A percentile compares a stretch with the other conserved stretches of the same genome.
Evolutionary conservation across 2,888 invertebrate genomes (phyloP).

Genomic region (Ommatoiulus sabulosus): DNA sequence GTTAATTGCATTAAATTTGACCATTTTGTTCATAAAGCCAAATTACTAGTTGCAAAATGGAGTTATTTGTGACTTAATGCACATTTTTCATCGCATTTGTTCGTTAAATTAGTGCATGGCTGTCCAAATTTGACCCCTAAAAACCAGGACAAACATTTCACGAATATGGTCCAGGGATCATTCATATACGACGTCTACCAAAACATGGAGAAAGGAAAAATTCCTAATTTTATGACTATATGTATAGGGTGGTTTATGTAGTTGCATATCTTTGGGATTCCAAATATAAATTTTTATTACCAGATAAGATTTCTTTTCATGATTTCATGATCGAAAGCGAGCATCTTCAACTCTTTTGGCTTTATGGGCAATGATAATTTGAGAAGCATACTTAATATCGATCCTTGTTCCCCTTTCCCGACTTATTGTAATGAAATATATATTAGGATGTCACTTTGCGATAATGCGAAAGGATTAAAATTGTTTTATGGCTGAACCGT

Average conservation of each 20-base stretch:
- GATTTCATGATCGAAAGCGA: background rate
- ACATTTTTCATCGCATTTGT: background rate
- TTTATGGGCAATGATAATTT: background rate
- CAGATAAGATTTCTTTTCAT: background rate
- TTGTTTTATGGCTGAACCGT: background rate
- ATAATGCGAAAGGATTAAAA: slow-evolving; percentile 29
- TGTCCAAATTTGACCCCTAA: no score
- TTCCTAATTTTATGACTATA: no score
- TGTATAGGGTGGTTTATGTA: no score
- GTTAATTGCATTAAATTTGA: background rate
- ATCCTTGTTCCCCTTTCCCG: background rate
- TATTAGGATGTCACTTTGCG: background rate
- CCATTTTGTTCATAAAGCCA: background rate
- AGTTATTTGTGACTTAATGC: background rate
- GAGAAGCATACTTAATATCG: background rate
- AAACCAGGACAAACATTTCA: no score
- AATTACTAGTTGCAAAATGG: background rate
- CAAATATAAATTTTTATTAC: background rate
- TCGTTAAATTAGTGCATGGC: background rate
- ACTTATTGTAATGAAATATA: background rate
- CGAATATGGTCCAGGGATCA: no score
- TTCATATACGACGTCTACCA: no score
- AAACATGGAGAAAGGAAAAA: no score
- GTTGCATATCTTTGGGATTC: background rate
- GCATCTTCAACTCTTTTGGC: background rate